A percentile compares a stretch with the other conserved stretches of the same genome.
phyloP scores from a whole-genome alignment of 2,113 vertebrate genomes.

The Serilophus lunatus region DNA sequence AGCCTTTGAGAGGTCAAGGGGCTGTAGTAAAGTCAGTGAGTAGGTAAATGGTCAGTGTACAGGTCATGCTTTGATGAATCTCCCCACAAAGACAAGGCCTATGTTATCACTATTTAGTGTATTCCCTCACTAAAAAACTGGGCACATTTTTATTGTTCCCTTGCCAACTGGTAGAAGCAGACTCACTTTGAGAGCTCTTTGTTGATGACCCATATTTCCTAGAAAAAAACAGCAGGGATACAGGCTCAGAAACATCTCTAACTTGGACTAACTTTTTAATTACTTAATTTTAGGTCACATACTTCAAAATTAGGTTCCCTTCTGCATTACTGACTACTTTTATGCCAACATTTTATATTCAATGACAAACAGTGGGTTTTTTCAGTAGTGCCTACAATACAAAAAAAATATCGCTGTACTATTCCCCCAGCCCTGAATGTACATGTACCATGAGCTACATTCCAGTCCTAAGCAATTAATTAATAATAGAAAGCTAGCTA shows the following conservation, averaged over 20 bases:
- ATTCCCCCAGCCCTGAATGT: neutral
- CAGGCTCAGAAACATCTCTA: neutral
- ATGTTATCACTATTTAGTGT: neutral
- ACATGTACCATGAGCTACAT: fast-evolving
- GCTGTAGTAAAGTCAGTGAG: neutral
- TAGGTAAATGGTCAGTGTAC: neutral
- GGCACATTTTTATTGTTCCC: neutral
- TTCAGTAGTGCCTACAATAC: neutral
- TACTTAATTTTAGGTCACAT: constrained; percentile 18
- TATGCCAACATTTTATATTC: neutral
- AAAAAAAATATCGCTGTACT: neutral
- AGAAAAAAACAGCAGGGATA: constrained; percentile 18
- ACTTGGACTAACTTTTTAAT: neutral
- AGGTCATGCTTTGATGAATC: neutral
- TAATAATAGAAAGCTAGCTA: neutral
- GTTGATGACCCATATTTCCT: neutral
- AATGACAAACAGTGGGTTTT: neutral
- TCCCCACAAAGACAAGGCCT: neutral
- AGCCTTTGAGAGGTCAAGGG: neutral
- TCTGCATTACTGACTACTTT: constrained; percentile 3
- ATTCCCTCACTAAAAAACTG: neutral
- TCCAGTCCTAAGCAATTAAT: constrained; percentile 1
- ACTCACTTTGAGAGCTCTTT: neutral
- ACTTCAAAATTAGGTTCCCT: constrained; percentile 7
- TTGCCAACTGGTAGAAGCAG: neutral